Percentiles rank a stretch among this genome's conserved stretches.
These are phyloP conservation scores for Ommatoiulus sabulosus DNA, from an alignment of 2,888 invertebrate genomes.

Conservation along the genomic window DNA sequence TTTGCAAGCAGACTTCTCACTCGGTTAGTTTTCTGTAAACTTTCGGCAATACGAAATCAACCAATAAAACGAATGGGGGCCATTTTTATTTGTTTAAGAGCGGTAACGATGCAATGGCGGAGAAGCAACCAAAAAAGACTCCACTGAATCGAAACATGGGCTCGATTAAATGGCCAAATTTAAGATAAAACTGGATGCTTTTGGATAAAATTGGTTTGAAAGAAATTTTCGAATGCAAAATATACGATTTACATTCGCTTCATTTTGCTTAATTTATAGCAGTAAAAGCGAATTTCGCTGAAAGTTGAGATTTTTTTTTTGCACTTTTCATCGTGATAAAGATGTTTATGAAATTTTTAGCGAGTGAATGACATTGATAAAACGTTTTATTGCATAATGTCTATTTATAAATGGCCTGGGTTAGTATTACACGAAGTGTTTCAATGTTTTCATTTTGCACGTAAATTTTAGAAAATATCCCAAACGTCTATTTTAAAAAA, in stretches of 20 bases:
- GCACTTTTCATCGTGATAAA: no score
- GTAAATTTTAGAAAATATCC: no score
- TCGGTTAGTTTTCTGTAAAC: slow-evolving; percentile 34
- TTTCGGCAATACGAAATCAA: slow-evolving; percentile 21
- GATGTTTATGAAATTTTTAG: no score
- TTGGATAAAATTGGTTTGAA: not conserved
- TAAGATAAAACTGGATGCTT: not conserved
- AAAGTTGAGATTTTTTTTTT: not conserved
- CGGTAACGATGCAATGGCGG: not conserved
- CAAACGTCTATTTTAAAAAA: no score
- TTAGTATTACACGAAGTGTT: no score
- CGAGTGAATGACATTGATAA: no score
- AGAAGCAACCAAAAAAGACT: not conserved
- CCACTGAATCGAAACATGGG: not conserved
- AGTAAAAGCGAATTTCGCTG: not conserved
- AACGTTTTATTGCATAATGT: no score
- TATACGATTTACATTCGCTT: not conserved
- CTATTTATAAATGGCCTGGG: no score
- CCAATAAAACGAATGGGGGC: slow-evolving; percentile 6
- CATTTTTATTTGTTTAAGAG: slow-evolving; percentile 22
- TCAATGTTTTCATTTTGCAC: no score
- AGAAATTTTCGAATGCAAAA: not conserved
- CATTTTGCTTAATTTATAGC: not conserved
- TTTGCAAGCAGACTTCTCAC: slow-evolving; percentile 31
- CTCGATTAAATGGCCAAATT: not conserved